These are phyloP conservation scores for Antigone vipio DNA, from an alignment of 2,113 vertebrate genomes.

Conservation along the genomic window DNA sequence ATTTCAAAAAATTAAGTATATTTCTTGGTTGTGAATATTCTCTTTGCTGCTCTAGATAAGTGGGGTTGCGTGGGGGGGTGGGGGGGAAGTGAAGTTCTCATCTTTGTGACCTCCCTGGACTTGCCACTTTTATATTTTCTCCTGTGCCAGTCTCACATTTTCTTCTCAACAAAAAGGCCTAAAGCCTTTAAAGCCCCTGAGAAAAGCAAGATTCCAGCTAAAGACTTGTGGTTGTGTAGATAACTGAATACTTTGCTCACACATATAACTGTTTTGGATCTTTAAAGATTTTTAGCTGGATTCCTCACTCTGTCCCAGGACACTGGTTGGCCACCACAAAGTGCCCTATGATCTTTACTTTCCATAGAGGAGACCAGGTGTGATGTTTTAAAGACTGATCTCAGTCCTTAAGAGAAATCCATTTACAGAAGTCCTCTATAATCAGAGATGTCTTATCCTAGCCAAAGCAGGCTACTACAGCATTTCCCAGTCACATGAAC, in stretches of 20 bases:
- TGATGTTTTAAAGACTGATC: neutral
- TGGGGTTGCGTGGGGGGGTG: neutral
- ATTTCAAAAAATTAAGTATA: neutral
- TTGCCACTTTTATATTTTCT: neutral
- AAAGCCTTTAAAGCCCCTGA: neutral
- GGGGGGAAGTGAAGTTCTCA: neutral
- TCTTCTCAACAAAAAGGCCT: neutral
- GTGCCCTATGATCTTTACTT: neutral
- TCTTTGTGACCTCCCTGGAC: neutral
- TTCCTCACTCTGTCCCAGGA: neutral
- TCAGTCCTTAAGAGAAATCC: neutral
- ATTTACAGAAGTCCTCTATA: neutral
- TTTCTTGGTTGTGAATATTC: neutral
- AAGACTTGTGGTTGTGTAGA: neutral
- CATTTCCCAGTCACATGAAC: neutral
- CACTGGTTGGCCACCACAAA: neutral
- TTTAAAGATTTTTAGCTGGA: neutral
- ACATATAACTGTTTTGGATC: neutral
- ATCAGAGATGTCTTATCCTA: neutral
- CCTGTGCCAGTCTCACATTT: neutral
- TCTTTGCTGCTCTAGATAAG: neutral
- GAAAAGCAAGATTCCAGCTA: neutral
- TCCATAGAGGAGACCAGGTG: neutral
- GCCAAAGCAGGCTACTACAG: neutral
- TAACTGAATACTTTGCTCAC: neutral